Conservation (phyloP, 2,113 vertebrate species). For the Tragelaphus scriptus region DNA sequence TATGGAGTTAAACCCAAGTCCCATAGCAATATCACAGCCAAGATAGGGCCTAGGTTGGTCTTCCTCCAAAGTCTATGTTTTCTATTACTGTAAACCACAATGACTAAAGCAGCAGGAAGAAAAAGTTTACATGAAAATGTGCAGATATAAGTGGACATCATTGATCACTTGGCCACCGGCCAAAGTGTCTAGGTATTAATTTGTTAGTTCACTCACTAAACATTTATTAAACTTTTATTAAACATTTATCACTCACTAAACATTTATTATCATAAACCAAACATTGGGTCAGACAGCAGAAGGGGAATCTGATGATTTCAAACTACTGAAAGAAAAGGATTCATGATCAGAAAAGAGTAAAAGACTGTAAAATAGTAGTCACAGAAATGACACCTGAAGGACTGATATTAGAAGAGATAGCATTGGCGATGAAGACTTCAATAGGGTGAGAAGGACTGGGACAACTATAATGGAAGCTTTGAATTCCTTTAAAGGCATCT, state of each 20-base stretch:
- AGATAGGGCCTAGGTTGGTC: background rate
- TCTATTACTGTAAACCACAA: background rate
- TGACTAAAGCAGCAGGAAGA: background rate
- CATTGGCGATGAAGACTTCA: background rate
- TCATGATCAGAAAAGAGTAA: background rate
- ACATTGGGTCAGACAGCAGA: background rate
- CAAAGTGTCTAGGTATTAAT: background rate
- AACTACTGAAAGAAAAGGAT: background rate
- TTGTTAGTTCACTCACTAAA: background rate
- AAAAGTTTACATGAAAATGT: background rate
- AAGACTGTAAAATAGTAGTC: background rate
- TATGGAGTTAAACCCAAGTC: background rate
- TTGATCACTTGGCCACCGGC: background rate
- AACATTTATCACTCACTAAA: background rate
- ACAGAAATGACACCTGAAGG: background rate
- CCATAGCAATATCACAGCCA: background rate
- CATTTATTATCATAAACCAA: background rate
- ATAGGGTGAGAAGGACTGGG: background rate
- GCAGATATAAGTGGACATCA: background rate
- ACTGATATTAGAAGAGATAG: background rate
- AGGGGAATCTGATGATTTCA: background rate
- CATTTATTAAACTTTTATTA: background rate
- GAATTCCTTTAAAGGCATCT: background rate
- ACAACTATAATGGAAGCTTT: background rate
- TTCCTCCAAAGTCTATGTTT: background rate